Evolutionary conservation across 2,797 vertebrate species (phyloP), one percentile per base, ranked within the genome.

Genomic region (Sebastes hubbsi): DNA sequence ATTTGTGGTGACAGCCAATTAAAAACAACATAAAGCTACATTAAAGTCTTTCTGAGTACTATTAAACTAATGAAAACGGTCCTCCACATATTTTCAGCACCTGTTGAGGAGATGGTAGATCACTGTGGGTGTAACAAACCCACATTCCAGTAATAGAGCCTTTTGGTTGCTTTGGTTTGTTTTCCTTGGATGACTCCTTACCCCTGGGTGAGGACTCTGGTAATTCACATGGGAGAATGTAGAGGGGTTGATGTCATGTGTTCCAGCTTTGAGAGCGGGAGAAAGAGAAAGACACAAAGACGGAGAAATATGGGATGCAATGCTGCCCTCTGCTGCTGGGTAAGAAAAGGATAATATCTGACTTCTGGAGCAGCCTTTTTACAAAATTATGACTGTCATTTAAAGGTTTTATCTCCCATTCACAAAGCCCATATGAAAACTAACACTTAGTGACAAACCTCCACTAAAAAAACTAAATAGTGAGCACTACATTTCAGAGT

Each of bases 101-200:
- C 93, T 94, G 93, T 84, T 89, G 87, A 82, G 30, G 87, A 84
- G 81, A 88, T 75, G 91, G 81, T 84, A 36, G 83, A 75, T 81
- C 85, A 61, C 66, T 85, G 91, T 91, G 91, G 92, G 91, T 86
- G 89, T 88, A 86, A 82, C 89, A 86, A 90, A 91, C 71, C 91
- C 92, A 88, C 90, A 86, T 88, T 93, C 92, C 93, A 91, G 86
- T 92, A 89, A 94, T 91, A 94, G 91, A 92, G 88, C 56, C 84
- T 72, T 87, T 92, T 83, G 89, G 91, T 93, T 88, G 78, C 91
- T 83, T 82, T 80, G 88, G 90, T 92, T 94, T 93, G 93, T 94
- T 94, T 94, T 93, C 85, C 88, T 94, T 92, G 92, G 94, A 93
- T 89, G 92, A 89, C 88, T 93, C 78, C 81, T 90, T 52, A 69